Evolutionary conservation across 2,113 vertebrate genomes (phyloP).

Genomic region (Mixornis gularis): DNA sequence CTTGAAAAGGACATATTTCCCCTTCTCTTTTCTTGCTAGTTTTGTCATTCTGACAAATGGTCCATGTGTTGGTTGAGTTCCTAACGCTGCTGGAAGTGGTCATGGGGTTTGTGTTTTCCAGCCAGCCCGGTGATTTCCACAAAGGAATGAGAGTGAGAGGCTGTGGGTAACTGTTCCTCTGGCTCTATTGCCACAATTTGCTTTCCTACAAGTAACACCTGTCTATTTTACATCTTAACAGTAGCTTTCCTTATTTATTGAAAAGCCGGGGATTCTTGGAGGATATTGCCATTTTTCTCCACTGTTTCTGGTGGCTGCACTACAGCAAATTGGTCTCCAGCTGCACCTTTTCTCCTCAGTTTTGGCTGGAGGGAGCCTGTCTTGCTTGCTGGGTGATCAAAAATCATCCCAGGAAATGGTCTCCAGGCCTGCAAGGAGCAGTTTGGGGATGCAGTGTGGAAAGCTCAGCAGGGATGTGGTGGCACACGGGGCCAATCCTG

Average conservation of each 20-base stretch:
- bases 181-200: neutral
- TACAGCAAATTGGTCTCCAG: neutral
- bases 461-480: neutral
- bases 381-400: neutral
- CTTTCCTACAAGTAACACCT: neutral
- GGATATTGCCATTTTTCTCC: neutral
- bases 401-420: neutral
- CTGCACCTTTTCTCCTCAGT: neutral
- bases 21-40: neutral
- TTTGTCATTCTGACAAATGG: neutral
- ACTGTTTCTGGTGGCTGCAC: fast-evolving
- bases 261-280: neutral
- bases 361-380: neutral
- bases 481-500: fast-evolving
- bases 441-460: neutral
- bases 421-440: neutral
- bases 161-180: neutral
- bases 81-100: neutral
- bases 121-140: neutral
- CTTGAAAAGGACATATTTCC: neutral
- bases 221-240: neutral
- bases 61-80: neutral
- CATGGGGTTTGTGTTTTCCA: neutral
- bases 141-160: neutral
- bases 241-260: neutral